phyloP scores from a whole-genome alignment of 2,888 invertebrate genomes.

The Meganola albula region DNA sequence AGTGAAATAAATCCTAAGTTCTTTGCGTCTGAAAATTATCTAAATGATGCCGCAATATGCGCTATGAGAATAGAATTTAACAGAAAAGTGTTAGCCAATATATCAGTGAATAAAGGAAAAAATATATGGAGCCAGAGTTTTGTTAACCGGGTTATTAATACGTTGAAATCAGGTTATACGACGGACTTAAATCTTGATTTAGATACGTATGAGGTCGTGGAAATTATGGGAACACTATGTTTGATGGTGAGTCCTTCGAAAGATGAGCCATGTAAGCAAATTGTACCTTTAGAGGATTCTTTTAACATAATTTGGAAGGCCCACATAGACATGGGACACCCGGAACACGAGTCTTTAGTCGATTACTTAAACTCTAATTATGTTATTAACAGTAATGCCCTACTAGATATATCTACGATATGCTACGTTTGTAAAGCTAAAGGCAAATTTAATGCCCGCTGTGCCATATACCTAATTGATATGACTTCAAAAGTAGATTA shows the following conservation, averaged over 20 bases:
- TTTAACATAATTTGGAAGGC: constrained; percentile 14
- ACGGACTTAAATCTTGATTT: too few species aligned
- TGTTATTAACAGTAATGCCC: constrained; percentile 4
- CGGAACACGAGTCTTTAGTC: neutral
- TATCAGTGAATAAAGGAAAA: neutral
- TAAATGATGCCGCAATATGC: neutral
- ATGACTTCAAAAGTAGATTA: neutral
- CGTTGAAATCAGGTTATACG: too few species aligned
- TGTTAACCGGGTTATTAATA: too few species aligned
- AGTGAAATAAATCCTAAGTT: too few species aligned
- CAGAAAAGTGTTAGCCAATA: neutral
- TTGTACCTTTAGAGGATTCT: constrained; percentile 10
- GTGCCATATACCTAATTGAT: constrained; percentile 4
- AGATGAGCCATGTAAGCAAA: neutral
- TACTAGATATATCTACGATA: constrained; percentile 3
- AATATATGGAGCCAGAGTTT: neutral
- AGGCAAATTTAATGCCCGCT: constrained; percentile 7
- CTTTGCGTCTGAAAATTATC: neutral
- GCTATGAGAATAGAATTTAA: neutral
- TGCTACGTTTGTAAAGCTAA: constrained; percentile 7
- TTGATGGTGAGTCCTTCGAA: constrained; percentile 1
- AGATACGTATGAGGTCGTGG: neutral
- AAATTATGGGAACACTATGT: neutral
- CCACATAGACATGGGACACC: constrained; percentile 9
- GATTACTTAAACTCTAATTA: constrained; percentile 2